phyloP scores from a whole-genome alignment of 2,888 invertebrate species.

The Cerceris ruficornis region DNA sequence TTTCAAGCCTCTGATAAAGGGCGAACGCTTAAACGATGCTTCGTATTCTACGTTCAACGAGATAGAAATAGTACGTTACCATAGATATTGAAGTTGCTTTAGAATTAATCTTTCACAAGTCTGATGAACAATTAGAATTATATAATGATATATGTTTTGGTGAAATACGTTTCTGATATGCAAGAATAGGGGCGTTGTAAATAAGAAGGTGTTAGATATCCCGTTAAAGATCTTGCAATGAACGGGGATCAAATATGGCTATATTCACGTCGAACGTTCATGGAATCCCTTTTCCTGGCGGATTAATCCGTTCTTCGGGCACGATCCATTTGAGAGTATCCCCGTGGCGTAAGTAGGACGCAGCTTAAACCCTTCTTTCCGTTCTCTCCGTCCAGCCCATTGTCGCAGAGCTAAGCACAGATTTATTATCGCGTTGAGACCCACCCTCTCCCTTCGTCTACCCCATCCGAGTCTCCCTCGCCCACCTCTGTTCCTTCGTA shows the following conservation, averaged over 20 bases:
- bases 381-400: constrained; percentile 70
- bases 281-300: constrained; percentile 62
- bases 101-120: too few relatives aligned
- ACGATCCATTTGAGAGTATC: constrained; percentile 74
- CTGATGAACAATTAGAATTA: too few relatives aligned
- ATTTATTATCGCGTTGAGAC: constrained; percentile 76
- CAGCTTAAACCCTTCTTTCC: constrained; percentile 78
- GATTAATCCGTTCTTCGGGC: constrained; percentile 73
- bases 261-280: constrained; percentile 54
- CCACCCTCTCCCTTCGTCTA: constrained; percentile 45
- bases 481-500: constrained; percentile 50
- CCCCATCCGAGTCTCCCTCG: constrained; percentile 24
- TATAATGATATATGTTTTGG: too few relatives aligned
- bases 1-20: constrained; percentile 48
- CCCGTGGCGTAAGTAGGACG: constrained; percentile 71
- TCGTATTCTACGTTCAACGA: neutral
- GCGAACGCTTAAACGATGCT: constrained; percentile 32
- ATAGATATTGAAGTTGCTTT: too few relatives aligned
- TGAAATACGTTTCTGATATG: too few relatives aligned
- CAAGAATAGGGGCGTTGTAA: too few relatives aligned
- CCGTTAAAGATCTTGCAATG: neutral
- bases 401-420: constrained; percentile 77
- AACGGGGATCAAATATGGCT: constrained; percentile 50
- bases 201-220: too few relatives aligned
- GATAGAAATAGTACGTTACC: neutral